Evolutionary conservation across 1,140 invertebrate species (phyloP).

Genomic region (Coelopa frigida): DNA sequence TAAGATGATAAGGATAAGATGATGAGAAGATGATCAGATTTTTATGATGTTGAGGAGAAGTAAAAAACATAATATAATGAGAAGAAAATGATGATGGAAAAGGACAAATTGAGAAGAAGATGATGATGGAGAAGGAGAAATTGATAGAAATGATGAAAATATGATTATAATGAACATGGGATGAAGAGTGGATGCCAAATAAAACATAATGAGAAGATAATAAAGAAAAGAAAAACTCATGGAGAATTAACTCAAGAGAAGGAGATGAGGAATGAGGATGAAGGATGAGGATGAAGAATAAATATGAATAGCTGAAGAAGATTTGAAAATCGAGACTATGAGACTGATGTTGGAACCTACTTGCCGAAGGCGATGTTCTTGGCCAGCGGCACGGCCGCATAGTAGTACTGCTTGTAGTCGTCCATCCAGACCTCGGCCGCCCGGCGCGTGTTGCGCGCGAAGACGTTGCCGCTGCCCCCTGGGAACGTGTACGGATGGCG

Average conservation of each 20-base stretch:
- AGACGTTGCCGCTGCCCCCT: constrained; percentile 84
- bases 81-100: too few species aligned
- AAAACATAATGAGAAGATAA: not conserved
- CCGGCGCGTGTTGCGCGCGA: constrained; percentile 77
- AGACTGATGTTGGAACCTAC: constrained; percentile 57
- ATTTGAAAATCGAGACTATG: not conserved
- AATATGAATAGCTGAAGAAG: too few species aligned
- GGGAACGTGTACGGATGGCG: constrained; percentile 93
- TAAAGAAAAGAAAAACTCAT: not conserved
- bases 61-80: too few species aligned
- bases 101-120: too few species aligned
- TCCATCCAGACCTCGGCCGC: constrained; percentile 97
- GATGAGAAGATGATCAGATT: too few species aligned
- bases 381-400: constrained; percentile 76
- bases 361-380: constrained; percentile 82
- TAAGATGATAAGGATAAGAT: too few species aligned
- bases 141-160: too few species aligned
- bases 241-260: not conserved
- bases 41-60: too few species aligned
- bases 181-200: too few species aligned
- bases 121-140: too few species aligned
- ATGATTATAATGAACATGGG: too few species aligned
- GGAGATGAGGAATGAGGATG: not conserved
- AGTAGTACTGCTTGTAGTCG: constrained; percentile 88
- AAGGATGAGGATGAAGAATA: not conserved